These are phyloP conservation scores for Phataginus tricuspis DNA, from an alignment of 2,797 vertebrate genomes.

Conservation along the genomic window DNA sequence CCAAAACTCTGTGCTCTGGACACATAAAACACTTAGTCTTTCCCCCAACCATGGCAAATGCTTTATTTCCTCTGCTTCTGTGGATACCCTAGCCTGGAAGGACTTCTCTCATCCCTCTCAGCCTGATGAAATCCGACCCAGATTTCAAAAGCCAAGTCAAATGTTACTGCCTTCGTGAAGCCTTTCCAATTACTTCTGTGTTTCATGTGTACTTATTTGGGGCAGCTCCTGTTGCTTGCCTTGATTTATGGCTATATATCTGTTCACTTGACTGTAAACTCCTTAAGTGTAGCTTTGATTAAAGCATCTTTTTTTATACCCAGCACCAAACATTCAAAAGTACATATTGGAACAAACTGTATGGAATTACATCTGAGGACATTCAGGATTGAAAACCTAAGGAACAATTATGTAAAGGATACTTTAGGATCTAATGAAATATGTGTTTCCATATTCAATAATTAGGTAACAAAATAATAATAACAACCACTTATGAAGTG, in stretches of 20 bases:
- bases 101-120: not conserved
- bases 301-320: constrained; percentile 12
- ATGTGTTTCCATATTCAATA: constrained; percentile 14
- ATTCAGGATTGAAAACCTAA: constrained; percentile 12
- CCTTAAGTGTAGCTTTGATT: not conserved
- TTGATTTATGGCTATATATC: not conserved
- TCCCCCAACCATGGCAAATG: not conserved
- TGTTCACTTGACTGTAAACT: not conserved
- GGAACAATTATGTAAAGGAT: not conserved
- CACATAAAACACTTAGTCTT: not conserved
- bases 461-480: constrained; percentile 30
- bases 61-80: not conserved
- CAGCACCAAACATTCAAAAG: constrained; percentile 6
- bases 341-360: not conserved
- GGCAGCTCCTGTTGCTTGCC: not conserved
- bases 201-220: not conserved
- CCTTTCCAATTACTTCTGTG: not conserved
- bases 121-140: not conserved
- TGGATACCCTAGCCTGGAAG: not conserved
- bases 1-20: not conserved
- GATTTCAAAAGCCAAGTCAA: constrained; percentile 55
- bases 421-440: constrained; percentile 24
- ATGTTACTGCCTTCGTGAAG: constrained; percentile 16
- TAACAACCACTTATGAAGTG: not conserved
- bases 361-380: not conserved